These are phyloP conservation scores for Zootermopsis nevadensis DNA, from an alignment of 2,888 invertebrate species.

Conservation along the genomic window DNA sequence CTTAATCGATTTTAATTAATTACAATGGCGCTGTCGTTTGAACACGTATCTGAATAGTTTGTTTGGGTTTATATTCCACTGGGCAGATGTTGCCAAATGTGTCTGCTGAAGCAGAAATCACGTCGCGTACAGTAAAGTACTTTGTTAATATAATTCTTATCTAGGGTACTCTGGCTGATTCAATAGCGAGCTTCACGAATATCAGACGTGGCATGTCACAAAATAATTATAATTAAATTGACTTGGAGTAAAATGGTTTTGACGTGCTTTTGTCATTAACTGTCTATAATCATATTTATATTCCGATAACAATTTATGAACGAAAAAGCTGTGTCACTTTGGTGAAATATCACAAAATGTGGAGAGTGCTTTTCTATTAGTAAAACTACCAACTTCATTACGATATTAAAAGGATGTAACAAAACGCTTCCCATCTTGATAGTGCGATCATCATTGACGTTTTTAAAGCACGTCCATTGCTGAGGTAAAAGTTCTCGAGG, in stretches of 20 bases:
- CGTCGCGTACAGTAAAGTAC: not conserved
- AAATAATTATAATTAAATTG: conserved; percentile 8
- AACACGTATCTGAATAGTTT: too few relatives aligned
- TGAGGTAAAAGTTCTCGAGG: not conserved
- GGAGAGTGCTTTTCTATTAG: conserved; percentile 25
- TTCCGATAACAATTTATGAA: conserved; percentile 11
- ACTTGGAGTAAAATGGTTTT: not conserved
- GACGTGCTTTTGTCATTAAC: conserved; percentile 17
- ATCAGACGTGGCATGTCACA: not conserved
- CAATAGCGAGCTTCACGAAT: not conserved
- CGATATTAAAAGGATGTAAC: not conserved
- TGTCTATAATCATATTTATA: conserved; percentile 30
- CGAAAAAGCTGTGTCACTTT: not conserved
- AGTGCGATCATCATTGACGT: conserved; percentile 18
- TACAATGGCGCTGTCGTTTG: too few relatives aligned
- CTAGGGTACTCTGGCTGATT: not conserved
- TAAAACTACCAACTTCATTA: conserved; percentile 20
- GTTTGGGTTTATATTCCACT: too few relatives aligned
- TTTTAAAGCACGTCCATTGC: conserved; percentile 21
- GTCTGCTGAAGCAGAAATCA: too few relatives aligned
- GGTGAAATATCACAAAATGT: not conserved
- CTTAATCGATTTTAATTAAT: too few relatives aligned
- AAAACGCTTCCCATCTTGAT: not conserved
- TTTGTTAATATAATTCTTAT: not conserved
- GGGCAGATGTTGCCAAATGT: too few relatives aligned